A percentile compares a stretch with the other conserved stretches of the same genome.
Conservation (phyloP, 2,888 invertebrate species). For the Volucella zonaria region DNA sequence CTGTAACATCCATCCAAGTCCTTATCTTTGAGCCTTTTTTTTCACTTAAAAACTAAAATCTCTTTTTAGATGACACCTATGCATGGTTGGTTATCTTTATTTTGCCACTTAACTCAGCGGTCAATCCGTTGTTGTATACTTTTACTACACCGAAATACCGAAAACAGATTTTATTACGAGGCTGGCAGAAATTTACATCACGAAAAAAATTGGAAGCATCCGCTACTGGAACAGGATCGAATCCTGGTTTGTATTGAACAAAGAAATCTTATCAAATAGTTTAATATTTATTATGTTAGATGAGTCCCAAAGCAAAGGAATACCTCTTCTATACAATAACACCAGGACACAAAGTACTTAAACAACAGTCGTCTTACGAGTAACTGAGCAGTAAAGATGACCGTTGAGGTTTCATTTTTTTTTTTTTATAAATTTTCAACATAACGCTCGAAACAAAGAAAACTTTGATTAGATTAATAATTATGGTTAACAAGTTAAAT, state of each 20-base stretch:
- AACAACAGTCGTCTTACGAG: neutral
- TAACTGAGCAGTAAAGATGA: neutral
- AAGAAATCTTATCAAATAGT: neutral
- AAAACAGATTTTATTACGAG: conserved; percentile 82
- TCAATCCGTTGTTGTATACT: conserved; percentile 87
- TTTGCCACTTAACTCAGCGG: conserved; percentile 86
- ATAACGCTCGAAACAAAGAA: neutral
- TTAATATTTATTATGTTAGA: conserved; percentile 28
- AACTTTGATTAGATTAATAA: conserved; percentile 18
- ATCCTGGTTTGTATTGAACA: conserved; percentile 76
- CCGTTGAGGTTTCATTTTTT: conserved; percentile 46
- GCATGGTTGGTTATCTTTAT: conserved; percentile 88
- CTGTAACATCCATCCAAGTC: neutral
- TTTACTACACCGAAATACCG: conserved; percentile 87
- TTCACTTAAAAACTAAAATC: too few relatives aligned
- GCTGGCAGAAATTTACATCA: conserved; percentile 82
- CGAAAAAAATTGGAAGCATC: conserved; percentile 80
- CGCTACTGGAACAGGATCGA: conserved; percentile 80
- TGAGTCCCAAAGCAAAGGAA: conserved; percentile 67
- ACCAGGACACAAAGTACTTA: conserved; percentile 62
- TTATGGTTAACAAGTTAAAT: conserved; percentile 37
- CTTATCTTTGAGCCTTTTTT: neutral
- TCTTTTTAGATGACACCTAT: conserved; percentile 84
- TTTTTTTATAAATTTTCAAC: conserved; percentile 12
- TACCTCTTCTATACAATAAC: conserved; percentile 63